phyloP scores from a whole-genome alignment of 2,797 vertebrate genomes.

The Tenualosa thibaudeaui region DNA sequence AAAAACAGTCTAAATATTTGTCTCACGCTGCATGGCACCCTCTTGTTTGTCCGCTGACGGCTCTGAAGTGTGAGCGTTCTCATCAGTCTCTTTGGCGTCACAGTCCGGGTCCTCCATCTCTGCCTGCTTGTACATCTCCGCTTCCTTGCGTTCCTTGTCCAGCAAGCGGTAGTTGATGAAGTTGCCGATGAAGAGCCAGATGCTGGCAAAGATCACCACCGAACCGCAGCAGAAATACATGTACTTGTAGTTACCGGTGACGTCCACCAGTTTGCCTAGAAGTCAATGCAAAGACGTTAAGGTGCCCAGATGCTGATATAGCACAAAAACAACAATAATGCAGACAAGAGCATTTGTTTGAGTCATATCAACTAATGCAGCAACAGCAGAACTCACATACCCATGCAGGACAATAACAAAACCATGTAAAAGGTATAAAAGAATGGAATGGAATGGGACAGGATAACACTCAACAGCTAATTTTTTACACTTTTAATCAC shows the following conservation, averaged over 20 bases:
- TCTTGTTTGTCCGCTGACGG: slow-evolving; percentile 62
- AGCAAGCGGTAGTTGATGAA: slow-evolving; percentile 91
- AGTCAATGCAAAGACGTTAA: slow-evolving; percentile 58
- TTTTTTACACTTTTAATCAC: too few species aligned
- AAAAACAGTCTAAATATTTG: slow-evolving; percentile 81
- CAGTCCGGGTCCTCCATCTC: slow-evolving; percentile 67
- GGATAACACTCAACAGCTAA: too few species aligned
- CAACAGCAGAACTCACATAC: too few species aligned
- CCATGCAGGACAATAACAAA: too few species aligned
- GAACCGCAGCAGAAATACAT: slow-evolving; percentile 91
- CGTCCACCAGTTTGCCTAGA: slow-evolving; percentile 90
- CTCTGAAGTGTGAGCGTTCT: slow-evolving; percentile 59
- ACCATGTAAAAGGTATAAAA: too few species aligned
- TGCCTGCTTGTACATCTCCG: slow-evolving; percentile 70
- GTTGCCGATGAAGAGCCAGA: slow-evolving; percentile 95
- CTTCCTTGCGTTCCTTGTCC: slow-evolving; percentile 80
- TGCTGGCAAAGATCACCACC: slow-evolving; percentile 83
- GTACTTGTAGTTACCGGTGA: slow-evolving; percentile 88
- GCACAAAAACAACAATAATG: neutral
- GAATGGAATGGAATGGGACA: too few species aligned
- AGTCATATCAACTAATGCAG: too few species aligned
- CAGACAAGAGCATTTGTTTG: too few species aligned
- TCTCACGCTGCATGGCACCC: slow-evolving; percentile 85
- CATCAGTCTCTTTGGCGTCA: slow-evolving; percentile 32
- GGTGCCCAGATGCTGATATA: neutral